A percentile compares a stretch with the other conserved stretches of the same genome.
Evolutionary conservation across 2,888 invertebrate genomes (phyloP).

Genomic region (Selenia dentaria): DNA sequence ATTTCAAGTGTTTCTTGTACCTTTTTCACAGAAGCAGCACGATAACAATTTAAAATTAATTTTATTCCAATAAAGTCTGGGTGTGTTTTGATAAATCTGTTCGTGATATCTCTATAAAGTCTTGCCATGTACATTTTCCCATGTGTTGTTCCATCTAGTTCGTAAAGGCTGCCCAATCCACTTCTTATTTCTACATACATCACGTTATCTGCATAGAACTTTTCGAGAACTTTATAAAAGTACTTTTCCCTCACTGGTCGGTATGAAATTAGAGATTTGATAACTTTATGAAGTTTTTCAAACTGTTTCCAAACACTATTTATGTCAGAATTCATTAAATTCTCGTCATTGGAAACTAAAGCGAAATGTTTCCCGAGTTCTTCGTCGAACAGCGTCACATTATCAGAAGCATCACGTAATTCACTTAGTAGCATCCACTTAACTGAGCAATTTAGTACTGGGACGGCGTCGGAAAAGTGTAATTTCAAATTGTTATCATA

Average conservation of each 20-base stretch:
- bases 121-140: constrained; percentile 77
- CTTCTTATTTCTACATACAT: constrained; percentile 88
- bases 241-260: constrained; percentile 86
- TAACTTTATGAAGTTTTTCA: constrained; percentile 72
- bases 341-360: constrained; percentile 71
- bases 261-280: constrained; percentile 84
- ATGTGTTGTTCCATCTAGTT: constrained; percentile 85
- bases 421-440: constrained; percentile 80
- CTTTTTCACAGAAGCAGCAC: constrained; percentile 52
- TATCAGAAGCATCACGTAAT: constrained; percentile 66
- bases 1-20: constrained; percentile 66
- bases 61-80: constrained; percentile 88
- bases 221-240: constrained; percentile 85
- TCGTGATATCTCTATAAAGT: constrained; percentile 81
- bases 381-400: constrained; percentile 75
- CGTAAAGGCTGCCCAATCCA: constrained; percentile 85
- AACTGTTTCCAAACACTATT: constrained; percentile 86
- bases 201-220: constrained; percentile 88
- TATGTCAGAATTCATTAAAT: constrained; percentile 68
- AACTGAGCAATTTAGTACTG: constrained; percentile 56
- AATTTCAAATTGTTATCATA: constrained; percentile 55
- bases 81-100: constrained; percentile 83
- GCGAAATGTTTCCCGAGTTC: constrained; percentile 81
- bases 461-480: constrained; percentile 58
- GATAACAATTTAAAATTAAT: constrained; percentile 82